Percentiles rank a stretch among this genome's conserved stretches.
Evolutionary conservation across 2,888 invertebrate species (phyloP).

Genomic region (Dicyrtomina minuta): DNA sequence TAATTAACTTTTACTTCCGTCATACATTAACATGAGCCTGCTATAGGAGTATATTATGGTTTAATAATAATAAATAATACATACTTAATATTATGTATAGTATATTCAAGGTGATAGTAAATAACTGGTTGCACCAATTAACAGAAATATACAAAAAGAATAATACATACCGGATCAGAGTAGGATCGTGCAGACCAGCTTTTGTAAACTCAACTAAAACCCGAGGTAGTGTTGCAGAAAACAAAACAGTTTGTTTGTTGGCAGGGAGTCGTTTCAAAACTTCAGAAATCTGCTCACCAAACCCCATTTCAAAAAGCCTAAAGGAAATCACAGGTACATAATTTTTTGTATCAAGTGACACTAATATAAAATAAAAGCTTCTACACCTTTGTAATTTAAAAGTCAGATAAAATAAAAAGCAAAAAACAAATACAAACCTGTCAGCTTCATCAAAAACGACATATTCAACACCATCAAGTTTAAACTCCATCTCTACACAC

Average conservation of each 20-base stretch:
- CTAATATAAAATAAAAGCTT: no score
- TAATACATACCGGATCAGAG: constrained; percentile 65
- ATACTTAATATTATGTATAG: not conserved
- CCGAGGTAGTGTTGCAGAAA: constrained; percentile 97
- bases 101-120: no score
- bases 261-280: constrained; percentile 84
- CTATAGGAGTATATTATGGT: no score
- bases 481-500: constrained; percentile 95
- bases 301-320: constrained; percentile 95
- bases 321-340: not conserved
- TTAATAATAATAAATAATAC: not conserved
- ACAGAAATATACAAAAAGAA: no score
- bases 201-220: constrained; percentile 94
- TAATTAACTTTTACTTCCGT: no score
- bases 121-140: no score
- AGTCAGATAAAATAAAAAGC: no score
- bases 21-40: no score
- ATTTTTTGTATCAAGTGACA: not conserved
- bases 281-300: constrained; percentile 91
- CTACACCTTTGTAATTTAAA: no score
- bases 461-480: constrained; percentile 81
- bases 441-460: constrained; percentile 99
- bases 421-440: constrained; percentile 60
- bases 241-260: constrained; percentile 88
- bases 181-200: constrained; percentile 87